Base-by-base conservation (phyloP, 2,888 invertebrate species). In the Lasioglossum vierecki region DNA sequence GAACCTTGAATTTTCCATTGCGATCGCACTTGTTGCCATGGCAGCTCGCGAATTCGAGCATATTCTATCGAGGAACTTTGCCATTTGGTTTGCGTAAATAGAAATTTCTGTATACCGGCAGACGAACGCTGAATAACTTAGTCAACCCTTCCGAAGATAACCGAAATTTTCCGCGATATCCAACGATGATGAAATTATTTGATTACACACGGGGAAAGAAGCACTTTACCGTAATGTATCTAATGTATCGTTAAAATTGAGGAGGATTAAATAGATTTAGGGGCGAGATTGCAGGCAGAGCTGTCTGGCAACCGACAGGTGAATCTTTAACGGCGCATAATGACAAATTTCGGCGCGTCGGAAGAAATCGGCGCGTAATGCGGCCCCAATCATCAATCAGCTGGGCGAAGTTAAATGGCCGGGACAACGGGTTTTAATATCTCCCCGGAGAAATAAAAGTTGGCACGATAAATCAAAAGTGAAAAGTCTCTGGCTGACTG, bases 391-490 rank as follows among this genome's bases (percentile, higher is more conserved):
- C 94, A 95, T 95, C 94, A 94, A 94, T 95, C 95, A 94, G 93
- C 86, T 86, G 84, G 89, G 88, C 87, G 91, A 93, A 94, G 94
- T 94, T 94, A 94, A 95, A 94, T 94, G 94, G 92, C 85, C 92
- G 93, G 93, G 94, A 94, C 94, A 94, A 95, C 94, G 94, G 92
- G 93, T 94, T 95, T 95, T 95, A 95, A 95, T 95, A 95, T 95
- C 94, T 94, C 92, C 89, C 88, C 88, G 83, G 92, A 91, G 92
- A 94, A 94, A 94, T 94, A 95, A 95, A 95, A 95, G 94, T 95
- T 94, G 89, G 91, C 91, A 92, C 93, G 92, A 95, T 95, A 95
- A 95, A 95, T 95, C 95, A 95, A 95, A 95, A 93, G 94, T 94
- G 94, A 94, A 94, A 95, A 95, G 94, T 94, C 94, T 91, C 93